Evolutionary conservation across 2,888 invertebrate species (phyloP).

Genomic region (Tethea ocularis): DNA sequence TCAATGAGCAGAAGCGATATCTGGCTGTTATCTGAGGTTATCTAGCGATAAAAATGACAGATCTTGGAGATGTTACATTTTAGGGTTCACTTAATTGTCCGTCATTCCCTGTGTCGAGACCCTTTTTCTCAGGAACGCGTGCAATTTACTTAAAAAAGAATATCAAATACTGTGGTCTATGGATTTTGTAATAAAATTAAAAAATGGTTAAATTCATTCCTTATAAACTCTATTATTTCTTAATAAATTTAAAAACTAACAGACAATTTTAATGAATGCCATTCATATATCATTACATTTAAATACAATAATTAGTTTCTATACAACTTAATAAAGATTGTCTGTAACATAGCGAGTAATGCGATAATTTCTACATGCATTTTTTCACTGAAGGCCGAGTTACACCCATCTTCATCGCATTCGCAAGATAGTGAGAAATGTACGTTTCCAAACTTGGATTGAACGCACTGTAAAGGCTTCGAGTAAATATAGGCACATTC

Average conservation of each 20-base stretch:
- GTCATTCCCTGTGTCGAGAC: no score
- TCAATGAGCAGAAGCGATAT: no score
- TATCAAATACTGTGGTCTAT: no score
- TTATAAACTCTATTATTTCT: not conserved
- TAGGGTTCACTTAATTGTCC: no score
- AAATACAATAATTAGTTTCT: slow-evolving; percentile 7
- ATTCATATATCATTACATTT: slow-evolving; percentile 5
- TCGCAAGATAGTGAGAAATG: slow-evolving; percentile 70
- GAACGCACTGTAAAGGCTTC: slow-evolving; percentile 48
- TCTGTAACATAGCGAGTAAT: slow-evolving; percentile 10
- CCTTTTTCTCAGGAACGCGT: no score
- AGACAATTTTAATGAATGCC: no score
- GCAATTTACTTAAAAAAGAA: no score
- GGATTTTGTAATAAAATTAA: not conserved
- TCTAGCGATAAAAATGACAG: no score
- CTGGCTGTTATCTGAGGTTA: no score
- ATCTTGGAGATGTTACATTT: no score
- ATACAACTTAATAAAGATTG: slow-evolving; percentile 12
- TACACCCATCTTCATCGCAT: slow-evolving; percentile 66
- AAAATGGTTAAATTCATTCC: not conserved
- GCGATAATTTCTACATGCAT: not conserved
- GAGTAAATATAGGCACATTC: slow-evolving; percentile 68
- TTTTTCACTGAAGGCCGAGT: slow-evolving; percentile 34
- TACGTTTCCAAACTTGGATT: slow-evolving; percentile 59
- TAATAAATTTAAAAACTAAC: not conserved